phyloP scores from a whole-genome alignment of 37 sponge, comb jelly and placozoan species.

The Aphrocallistes beatrix region DNA sequence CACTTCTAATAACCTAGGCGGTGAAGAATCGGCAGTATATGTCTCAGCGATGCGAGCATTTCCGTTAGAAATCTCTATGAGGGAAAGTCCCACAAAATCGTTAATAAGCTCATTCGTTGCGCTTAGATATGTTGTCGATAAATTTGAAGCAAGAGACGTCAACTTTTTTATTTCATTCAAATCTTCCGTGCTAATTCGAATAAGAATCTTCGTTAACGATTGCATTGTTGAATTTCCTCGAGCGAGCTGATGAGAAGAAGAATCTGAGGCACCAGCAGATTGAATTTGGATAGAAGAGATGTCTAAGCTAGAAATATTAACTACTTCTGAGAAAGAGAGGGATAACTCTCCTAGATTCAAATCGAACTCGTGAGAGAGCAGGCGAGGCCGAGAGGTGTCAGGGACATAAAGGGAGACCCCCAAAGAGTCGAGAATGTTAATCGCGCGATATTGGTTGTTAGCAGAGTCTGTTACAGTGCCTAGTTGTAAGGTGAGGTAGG shows the following conservation, averaged over 20 bases:
- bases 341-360: conserved; percentile 23
- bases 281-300: background rate
- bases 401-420: background rate
- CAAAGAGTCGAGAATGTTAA: background rate
- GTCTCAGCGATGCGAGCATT: background rate
- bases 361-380: conserved; percentile 21
- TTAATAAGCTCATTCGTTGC: conserved; percentile 26
- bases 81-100: background rate
- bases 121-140: conserved; percentile 30
- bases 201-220: conserved; percentile 37
- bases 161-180: conserved; percentile 58
- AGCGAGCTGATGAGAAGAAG: conserved; percentile 21
- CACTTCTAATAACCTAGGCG: background rate
- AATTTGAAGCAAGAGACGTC: conserved; percentile 30
- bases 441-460: background rate
- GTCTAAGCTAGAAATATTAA: conserved; percentile 36
- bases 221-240: conserved; percentile 35
- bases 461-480: background rate
- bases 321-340: conserved; percentile 72
- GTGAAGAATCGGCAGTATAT: background rate
- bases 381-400: conserved; percentile 1
- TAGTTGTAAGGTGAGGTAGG: background rate
- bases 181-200: conserved; percentile 39
- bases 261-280: background rate
- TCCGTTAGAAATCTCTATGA: background rate